Evolutionary conservation across 2,113 vertebrate species (phyloP).

Genomic region (Albula goreensis): DNA sequence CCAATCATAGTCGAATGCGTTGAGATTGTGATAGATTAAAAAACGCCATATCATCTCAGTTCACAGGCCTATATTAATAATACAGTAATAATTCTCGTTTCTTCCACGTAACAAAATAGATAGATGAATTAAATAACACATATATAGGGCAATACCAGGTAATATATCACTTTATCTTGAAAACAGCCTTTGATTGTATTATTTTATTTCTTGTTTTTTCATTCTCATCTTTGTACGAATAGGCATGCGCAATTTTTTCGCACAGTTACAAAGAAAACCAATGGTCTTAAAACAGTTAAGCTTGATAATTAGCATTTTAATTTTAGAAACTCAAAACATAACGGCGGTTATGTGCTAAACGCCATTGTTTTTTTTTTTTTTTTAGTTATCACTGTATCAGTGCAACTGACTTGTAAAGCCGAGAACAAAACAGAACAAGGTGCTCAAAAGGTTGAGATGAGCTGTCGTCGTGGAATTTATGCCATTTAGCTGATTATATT

Average conservation of each 20-base stretch:
- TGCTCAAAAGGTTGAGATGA: no score
- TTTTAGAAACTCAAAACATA: no score
- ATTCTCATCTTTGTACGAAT: background rate
- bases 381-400: no score
- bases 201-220: background rate
- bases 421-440: no score
- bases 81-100: background rate
- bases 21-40: background rate
- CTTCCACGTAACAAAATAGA: background rate
- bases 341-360: no score
- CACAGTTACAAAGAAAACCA: background rate
- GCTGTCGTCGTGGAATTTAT: no score
- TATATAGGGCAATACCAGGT: background rate
- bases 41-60: background rate
- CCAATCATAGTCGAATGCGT: background rate
- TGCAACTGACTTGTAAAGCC: no score
- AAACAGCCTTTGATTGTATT: background rate
- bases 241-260: background rate
- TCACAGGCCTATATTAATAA: background rate
- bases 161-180: background rate
- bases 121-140: no score
- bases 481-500: no score
- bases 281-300: no score
- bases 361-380: no score
- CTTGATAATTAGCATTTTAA: no score